Percentiles rank a stretch among this genome's conserved stretches.
These are phyloP conservation scores for Sepiola atlantica DNA, from an alignment of 2,888 invertebrate species.

Conservation along the genomic window DNA sequence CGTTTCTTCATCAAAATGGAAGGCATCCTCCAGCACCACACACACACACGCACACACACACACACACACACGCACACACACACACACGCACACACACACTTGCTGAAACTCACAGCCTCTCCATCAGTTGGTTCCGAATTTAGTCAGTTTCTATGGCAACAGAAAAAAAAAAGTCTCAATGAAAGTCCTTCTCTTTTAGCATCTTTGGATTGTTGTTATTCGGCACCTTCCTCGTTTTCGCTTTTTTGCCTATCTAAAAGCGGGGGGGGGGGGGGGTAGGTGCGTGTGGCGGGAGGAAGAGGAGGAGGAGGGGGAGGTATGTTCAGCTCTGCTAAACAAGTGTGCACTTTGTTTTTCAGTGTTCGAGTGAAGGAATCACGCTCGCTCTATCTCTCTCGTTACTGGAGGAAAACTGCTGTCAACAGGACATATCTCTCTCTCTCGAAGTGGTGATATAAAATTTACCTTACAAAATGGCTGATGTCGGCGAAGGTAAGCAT, in stretches of 20 bases:
- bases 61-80: neutral
- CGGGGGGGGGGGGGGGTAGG: too few relatives aligned
- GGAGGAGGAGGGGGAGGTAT: neutral
- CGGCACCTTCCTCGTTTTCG: neutral
- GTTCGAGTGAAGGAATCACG: conserved; percentile 10
- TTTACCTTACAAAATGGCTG: neutral
- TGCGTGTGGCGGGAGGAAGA: too few relatives aligned
- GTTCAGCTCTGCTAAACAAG: neutral
- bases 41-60: neutral
- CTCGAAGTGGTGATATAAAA: neutral
- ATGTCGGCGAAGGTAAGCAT: neutral
- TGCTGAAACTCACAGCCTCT: neutral
- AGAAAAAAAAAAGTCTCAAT: neutral
- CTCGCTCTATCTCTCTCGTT: neutral
- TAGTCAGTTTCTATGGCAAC: conserved; percentile 8
- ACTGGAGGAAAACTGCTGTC: neutral
- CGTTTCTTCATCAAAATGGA: neutral
- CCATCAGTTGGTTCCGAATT: neutral
- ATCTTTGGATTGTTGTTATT: conserved; percentile 3
- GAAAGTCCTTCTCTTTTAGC: conserved; percentile 14
- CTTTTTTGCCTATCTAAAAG: neutral
- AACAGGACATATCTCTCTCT: neutral
- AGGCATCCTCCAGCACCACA: too few relatives aligned
- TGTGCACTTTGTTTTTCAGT: conserved; percentile 18
- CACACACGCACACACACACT: neutral